These are phyloP conservation scores for Eilema caniola DNA, from an alignment of 2,888 invertebrate species.

Conservation along the genomic window DNA sequence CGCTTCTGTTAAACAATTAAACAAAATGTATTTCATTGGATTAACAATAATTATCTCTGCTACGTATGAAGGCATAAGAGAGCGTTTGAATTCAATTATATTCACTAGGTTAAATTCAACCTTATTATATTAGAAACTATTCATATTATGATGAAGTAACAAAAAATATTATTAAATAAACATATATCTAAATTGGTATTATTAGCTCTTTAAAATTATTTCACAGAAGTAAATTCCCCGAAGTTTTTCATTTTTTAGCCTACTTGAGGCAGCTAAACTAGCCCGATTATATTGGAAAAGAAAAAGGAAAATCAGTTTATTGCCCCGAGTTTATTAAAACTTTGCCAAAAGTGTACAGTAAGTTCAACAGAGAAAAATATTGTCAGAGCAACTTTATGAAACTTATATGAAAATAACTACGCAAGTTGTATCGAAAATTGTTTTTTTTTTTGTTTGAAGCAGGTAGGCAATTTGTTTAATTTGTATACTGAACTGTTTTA, in stretches of 20 bases:
- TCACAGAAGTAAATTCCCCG: neutral
- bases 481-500: constrained; percentile 20
- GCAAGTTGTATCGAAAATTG: constrained; percentile 38
- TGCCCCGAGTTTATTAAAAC: constrained; percentile 61
- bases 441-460: constrained; percentile 25
- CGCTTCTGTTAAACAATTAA: no score
- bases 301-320: constrained; percentile 42
- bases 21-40: no score
- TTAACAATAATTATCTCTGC: no score
- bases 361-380: constrained; percentile 19
- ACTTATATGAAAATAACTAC: constrained; percentile 18
- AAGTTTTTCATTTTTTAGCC: constrained; percentile 16
- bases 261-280: constrained; percentile 17
- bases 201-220: constrained; percentile 29
- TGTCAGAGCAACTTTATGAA: constrained; percentile 9
- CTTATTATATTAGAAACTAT: neutral
- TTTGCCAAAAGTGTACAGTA: constrained; percentile 29
- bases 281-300: constrained; percentile 43
- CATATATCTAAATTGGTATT: neutral
- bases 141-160: neutral
- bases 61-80: no score
- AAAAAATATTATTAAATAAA: neutral
- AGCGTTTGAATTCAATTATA: neutral
- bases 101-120: no score
- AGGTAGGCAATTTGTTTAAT: neutral